Evolutionary conservation across 2,113 vertebrate genomes (phyloP), one percentile per base, ranked within the genome.

Genomic region (Trichomycterus rosablanca): DNA sequence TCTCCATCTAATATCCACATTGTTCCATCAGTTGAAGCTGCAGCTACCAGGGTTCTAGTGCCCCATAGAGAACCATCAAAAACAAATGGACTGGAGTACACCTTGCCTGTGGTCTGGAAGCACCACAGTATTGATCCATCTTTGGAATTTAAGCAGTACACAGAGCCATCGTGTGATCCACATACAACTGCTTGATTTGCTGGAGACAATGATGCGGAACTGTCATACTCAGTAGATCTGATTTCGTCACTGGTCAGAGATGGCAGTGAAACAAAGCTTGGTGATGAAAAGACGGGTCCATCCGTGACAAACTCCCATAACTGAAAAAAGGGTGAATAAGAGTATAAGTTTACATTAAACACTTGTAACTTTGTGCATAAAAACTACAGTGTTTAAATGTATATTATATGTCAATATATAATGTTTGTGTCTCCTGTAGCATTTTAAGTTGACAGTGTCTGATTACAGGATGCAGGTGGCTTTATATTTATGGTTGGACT

Each of bases 271-370:
- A 19, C 44, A 55, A 89, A 37, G 59, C 92, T 93, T 0, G 91
- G 93, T 1, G 94, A 97, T 15, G 95, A 98, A 86, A 99, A 99
- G 59, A 99, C 85, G 0, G 96, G 91, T 8, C 88, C 95, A 14
- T 75, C 67, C 1, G 93, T 89, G 54, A 76, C 46, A 63, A 91
- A 91, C 32, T 87, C 78, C 96, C 96, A 97, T 55, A 89, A 75
- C 96, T 99, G 72, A 11, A 70, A 46, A 74, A 49, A 76, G n/a
- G 53, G 61, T 39, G 4, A 18, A 56, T 0, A 43, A 2, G 49
- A 23, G 45, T 20, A 45, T 49, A 32, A 7, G 2, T 26, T 7
- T 2, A 44, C 32, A 59, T 12, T 2, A 10, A 35, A 22, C 18
- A 49, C 3, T 39, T 3, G 12, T 39, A 11, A 9, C 35, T 5